Percentiles rank a stretch among this genome's conserved stretches.
Evolutionary conservation across 2,113 vertebrate genomes (phyloP).

Genomic region (Tyto alba): DNA sequence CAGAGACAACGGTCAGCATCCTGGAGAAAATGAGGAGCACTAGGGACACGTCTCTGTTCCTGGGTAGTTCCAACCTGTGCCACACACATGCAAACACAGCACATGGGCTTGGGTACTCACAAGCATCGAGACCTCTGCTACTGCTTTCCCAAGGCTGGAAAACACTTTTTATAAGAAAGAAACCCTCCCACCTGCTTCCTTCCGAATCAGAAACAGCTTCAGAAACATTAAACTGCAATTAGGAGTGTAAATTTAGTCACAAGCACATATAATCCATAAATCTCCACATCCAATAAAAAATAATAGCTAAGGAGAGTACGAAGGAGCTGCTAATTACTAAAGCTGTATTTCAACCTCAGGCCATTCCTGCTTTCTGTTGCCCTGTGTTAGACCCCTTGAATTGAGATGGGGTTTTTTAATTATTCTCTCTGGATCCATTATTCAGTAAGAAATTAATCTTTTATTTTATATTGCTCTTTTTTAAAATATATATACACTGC

Average conservation of each 20-base stretch:
- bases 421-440: neutral
- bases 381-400: neutral
- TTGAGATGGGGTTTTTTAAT: neutral
- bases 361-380: neutral
- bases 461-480: neutral
- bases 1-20: neutral
- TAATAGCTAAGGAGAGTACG: neutral
- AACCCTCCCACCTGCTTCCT: neutral
- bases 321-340: constrained; percentile 18
- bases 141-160: neutral
- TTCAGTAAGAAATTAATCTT: neutral
- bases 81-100: rapidly evolving
- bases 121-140: neutral
- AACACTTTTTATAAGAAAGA: neutral
- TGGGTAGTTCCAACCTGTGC: neutral
- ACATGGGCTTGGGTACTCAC: rapidly evolving
- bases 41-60: neutral
- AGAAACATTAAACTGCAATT: constrained; percentile 24
- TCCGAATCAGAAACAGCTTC: neutral
- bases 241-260: constrained; percentile 16
- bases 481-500: neutral
- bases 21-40: neutral
- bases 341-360: constrained; percentile 5
- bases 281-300: constrained; percentile 42
- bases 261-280: constrained; percentile 15